Evolutionary conservation across 1,140 invertebrate genomes (phyloP), one percentile per base, ranked within the genome.

Genomic region (Solenopsis fugax): DNA sequence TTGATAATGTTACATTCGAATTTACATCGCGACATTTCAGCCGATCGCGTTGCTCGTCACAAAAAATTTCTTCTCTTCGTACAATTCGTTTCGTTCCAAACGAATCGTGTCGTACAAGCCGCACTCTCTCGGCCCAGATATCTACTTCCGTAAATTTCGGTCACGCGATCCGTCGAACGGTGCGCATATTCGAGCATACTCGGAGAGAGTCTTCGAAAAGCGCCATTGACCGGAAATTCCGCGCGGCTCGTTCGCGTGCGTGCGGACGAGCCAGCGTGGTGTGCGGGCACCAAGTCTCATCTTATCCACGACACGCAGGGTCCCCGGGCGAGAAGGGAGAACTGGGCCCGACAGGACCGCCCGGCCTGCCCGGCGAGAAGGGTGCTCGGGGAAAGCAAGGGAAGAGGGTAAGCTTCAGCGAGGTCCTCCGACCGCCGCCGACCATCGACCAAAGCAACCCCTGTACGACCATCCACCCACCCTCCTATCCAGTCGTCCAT

Each of bases 371-470:
- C 91, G 97, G 97, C 85, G 97, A 97, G 90, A 97, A 97, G 94
- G 98, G 98, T 91, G 95, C 96, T 87, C 96, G 97, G 93, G 98
- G 98, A 94, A 98, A 98, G 92, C 97, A 97, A 95, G 98, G 98
- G 95, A 98, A 98, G 96, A 96, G 97, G 97, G 98, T 98, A 98
- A 97, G 97, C 94, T 94, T 94, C 94, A 95, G 89, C 93, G 91
- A 94, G 94, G 93, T 95, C 94, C 94, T 95, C 94, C 94, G 91
- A 92, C 92, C 87, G 82, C 80, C 88, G 73, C 71, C 88, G 78
- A 89, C 75, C 89, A 82, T 58, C 77, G 88, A 89, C 88, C 88
- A 89, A 89, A 90, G 45, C 65, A 81, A 89, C 85, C 50, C 58
- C 89, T 37, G 45, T 81, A 76, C 75, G 69, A 88, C 64, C 67